A percentile compares a stretch with the other conserved stretches of the same genome.
phyloP scores from a whole-genome alignment of 2,888 invertebrate species.

The Yponomeuta malinellus region DNA sequence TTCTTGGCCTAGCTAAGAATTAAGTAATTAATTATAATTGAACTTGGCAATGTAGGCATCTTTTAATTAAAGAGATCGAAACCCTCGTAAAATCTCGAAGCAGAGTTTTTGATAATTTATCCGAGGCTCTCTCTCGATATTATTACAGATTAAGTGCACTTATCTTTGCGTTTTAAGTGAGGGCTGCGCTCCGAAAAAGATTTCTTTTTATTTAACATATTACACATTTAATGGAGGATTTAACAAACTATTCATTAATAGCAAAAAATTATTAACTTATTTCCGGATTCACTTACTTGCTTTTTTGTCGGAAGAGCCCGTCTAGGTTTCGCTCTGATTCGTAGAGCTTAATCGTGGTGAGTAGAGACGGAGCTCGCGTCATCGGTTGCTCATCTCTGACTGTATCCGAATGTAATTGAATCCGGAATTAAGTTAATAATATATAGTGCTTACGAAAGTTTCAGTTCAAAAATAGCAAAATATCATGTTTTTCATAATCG shows the following conservation, averaged over 20 bases:
- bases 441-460: too few species aligned
- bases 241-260: neutral
- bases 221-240: neutral
- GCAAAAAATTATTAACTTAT: too few species aligned
- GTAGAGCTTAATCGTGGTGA: too few species aligned
- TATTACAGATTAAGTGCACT: slow-evolving; percentile 6
- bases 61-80: neutral
- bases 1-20: neutral
- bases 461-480: neutral
- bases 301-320: too few species aligned
- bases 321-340: too few species aligned
- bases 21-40: neutral
- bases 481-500: too few species aligned
- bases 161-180: neutral
- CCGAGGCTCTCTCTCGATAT: neutral
- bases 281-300: too few species aligned
- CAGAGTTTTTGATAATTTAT: neutral
- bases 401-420: too few species aligned
- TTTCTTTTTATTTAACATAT: neutral
- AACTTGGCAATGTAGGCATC: neutral
- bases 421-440: too few species aligned
- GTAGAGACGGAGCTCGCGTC: too few species aligned
- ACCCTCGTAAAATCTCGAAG: neutral
- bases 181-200: neutral
- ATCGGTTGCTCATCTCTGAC: too few species aligned